phyloP scores from a whole-genome alignment of 2,888 invertebrate genomes.

The Penaeus monodon region DNA sequence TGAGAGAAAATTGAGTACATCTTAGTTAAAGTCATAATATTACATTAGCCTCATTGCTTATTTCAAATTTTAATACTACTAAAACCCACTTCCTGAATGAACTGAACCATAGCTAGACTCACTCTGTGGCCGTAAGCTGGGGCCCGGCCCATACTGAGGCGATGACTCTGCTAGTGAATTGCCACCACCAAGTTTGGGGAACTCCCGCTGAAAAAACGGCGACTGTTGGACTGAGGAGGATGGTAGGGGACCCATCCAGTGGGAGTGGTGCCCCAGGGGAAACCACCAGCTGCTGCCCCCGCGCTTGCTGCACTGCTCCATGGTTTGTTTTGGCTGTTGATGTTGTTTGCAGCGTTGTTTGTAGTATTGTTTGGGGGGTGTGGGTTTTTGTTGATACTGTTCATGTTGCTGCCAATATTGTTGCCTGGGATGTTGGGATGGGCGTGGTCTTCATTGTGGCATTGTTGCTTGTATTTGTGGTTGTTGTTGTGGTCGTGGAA shows the following conservation, averaged over 20 bases:
- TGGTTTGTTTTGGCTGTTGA: constrained; percentile 45
- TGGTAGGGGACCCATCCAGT: constrained; percentile 64
- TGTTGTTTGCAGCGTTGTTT: constrained; percentile 7
- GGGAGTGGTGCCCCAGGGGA: constrained; percentile 59
- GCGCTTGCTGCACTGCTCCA: constrained; percentile 51
- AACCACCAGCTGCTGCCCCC: constrained; percentile 43
- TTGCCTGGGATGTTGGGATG: constrained; percentile 12
- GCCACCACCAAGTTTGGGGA: constrained; percentile 65
- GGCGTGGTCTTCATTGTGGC: background rate
- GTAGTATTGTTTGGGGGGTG: background rate
- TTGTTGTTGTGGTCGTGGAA: constrained; percentile 35
- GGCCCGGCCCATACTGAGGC: constrained; percentile 64
- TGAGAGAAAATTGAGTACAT: background rate
- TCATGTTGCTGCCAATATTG: constrained; percentile 6
- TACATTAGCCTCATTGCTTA: background rate
- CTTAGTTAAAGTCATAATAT: background rate
- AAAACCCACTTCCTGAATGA: background rate
- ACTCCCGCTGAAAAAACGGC: constrained; percentile 65
- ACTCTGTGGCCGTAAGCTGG: constrained; percentile 65
- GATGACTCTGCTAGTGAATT: constrained; percentile 56
- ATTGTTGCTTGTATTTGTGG: constrained; percentile 22
- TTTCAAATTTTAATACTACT: background rate
- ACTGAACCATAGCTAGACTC: constrained; percentile 19
- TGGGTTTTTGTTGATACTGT: constrained; percentile 32
- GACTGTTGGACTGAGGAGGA: constrained; percentile 65